These are phyloP conservation scores for Drosophila infuscata DNA, from an alignment of 2,888 invertebrate species.

Conservation along the genomic window DNA sequence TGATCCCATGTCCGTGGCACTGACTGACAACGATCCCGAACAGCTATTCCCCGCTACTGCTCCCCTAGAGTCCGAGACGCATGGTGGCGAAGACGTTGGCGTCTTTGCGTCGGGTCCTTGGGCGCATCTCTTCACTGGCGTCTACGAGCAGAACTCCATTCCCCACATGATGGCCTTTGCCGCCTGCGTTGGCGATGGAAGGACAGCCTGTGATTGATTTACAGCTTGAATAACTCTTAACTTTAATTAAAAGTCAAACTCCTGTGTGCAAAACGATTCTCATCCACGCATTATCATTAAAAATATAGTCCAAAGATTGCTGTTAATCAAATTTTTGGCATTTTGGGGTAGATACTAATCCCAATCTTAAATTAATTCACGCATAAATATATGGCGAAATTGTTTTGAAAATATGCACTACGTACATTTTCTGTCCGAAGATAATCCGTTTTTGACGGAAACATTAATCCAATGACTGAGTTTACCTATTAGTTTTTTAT, in stretches of 20 bases:
- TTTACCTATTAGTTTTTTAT: background rate
- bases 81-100: conserved; percentile 92
- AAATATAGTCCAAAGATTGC: conserved; percentile 40
- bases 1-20: conserved; percentile 63
- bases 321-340: background rate
- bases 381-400: background rate
- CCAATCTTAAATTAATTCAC: background rate
- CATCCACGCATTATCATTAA: conserved; percentile 48
- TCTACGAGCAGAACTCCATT: conserved; percentile 91
- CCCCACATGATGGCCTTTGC: conserved; percentile 91
- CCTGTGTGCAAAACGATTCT: conserved; percentile 39
- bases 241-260: conserved; percentile 44
- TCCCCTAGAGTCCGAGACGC: conserved; percentile 87
- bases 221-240: conserved; percentile 31
- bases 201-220: conserved; percentile 82
- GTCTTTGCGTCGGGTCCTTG: conserved; percentile 92
- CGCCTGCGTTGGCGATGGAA: conserved; percentile 89
- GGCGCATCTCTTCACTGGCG: conserved; percentile 92
- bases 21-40: conserved; percentile 18
- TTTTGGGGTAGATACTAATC: background rate
- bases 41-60: conserved; percentile 87
- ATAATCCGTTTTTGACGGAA: background rate
- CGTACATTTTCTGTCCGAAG: background rate
- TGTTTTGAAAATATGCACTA: background rate
- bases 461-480: background rate